phyloP scores from a whole-genome alignment of 2,888 invertebrate genomes.

The Nysson spinosus region DNA sequence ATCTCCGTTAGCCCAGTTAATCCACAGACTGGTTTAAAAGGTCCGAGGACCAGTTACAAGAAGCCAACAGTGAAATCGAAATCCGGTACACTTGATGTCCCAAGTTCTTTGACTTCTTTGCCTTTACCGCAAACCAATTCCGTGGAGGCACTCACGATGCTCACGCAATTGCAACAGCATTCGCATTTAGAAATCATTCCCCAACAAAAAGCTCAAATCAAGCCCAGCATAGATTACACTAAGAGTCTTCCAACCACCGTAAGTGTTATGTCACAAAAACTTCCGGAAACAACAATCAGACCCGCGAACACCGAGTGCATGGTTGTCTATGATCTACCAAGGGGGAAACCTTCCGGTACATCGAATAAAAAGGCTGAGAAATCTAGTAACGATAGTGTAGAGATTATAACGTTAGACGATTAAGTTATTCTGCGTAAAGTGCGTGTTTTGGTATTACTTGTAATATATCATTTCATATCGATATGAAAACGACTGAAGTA shows the following conservation, averaged over 20 bases:
- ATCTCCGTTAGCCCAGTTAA: conserved; percentile 68
- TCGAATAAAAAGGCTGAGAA: conserved; percentile 61
- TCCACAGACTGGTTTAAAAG: conserved; percentile 26
- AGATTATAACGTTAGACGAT: conserved; percentile 74
- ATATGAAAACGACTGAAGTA: conserved; percentile 18
- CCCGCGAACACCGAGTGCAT: conserved; percentile 59
- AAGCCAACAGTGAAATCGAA: conserved; percentile 55
- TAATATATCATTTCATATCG: conserved; percentile 11
- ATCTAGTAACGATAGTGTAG: conserved; percentile 66
- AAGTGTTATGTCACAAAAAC: conserved; percentile 63
- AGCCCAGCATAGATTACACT: conserved; percentile 59
- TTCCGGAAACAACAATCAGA: conserved; percentile 53
- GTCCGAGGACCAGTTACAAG: conserved; percentile 36
- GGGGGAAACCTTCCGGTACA: conserved; percentile 49
- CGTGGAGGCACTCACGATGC: conserved; percentile 64
- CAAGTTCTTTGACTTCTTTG: conserved; percentile 43
- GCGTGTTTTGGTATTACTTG: neutral
- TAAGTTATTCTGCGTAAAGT: conserved; percentile 34
- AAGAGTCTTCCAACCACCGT: conserved; percentile 63
- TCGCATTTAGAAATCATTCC: conserved; percentile 75
- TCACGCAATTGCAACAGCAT: conserved; percentile 72
- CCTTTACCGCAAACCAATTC: conserved; percentile 52
- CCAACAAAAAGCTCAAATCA: conserved; percentile 65
- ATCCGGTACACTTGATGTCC: conserved; percentile 26
- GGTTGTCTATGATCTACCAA: conserved; percentile 63